Evolutionary conservation across 2,113 vertebrate genomes (phyloP).

Genomic region (Formicarius rufipectus): DNA sequence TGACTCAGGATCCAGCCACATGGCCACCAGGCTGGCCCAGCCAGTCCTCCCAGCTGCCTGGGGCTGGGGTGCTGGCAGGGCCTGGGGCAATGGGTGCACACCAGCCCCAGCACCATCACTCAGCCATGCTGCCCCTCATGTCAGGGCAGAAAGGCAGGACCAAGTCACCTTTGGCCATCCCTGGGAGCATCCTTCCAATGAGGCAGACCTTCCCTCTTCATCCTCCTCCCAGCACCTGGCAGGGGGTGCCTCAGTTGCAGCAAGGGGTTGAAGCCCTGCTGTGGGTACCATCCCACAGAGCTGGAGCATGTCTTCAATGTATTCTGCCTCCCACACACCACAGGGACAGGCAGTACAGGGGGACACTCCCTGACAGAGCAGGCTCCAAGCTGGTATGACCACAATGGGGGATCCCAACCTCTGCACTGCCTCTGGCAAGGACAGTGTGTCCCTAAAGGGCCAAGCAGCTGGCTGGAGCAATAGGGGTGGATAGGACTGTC

Average conservation of each 20-base stretch:
- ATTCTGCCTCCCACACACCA: accelerated
- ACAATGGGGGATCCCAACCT: neutral
- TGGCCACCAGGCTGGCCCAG: neutral
- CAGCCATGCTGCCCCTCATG: accelerated
- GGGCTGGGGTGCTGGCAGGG: neutral
- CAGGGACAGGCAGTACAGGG: accelerated
- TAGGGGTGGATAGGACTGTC: neutral
- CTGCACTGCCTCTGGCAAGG: neutral
- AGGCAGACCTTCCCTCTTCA: neutral
- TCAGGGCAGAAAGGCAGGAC: neutral
- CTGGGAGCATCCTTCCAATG: neutral
- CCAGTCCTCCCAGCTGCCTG: neutral
- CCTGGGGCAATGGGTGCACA: neutral
- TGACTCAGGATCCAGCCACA: slow-evolving; percentile 33
- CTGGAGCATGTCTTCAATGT: neutral
- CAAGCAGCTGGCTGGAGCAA: neutral
- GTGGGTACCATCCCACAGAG: accelerated
- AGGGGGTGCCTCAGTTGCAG: neutral
- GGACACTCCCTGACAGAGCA: neutral
- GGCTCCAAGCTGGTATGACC: neutral
- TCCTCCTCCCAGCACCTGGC: neutral
- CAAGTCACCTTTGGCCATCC: accelerated
- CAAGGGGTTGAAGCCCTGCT: neutral
- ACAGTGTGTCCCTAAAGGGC: neutral
- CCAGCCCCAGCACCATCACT: neutral